Conservation (phyloP, 2,797 vertebrate species). For the Takifugu rubripes region DNA sequence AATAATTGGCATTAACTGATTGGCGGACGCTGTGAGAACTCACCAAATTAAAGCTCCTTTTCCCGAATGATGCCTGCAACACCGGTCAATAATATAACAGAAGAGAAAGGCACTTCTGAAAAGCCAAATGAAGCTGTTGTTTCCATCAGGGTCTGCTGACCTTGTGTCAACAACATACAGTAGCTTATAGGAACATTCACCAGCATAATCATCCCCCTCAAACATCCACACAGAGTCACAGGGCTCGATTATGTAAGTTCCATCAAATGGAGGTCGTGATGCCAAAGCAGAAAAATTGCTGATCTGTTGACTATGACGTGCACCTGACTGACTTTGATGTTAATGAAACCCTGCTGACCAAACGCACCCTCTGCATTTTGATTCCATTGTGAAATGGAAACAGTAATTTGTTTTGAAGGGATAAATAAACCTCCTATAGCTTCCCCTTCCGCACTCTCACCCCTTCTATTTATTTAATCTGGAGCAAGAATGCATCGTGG, state of each 20-base stretch:
- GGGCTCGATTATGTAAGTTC: conserved; percentile 46
- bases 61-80: no score
- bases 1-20: conserved; percentile 2
- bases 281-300: conserved; percentile 55
- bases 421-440: conserved; percentile 3
- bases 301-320: conserved; percentile 41
- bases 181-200: conserved; percentile 7
- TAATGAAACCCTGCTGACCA: conserved; percentile 54
- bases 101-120: no score
- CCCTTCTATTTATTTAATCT: conserved; percentile 8
- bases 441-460: background rate
- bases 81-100: no score
- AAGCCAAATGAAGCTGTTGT: no score
- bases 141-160: no score
- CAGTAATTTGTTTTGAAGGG: conserved; percentile 11
- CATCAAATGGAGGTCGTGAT: conserved; percentile 50
- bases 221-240: conserved; percentile 45
- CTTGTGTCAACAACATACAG: no score
- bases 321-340: conserved; percentile 60
- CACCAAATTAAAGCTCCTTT: no score
- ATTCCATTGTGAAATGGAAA: conserved; percentile 25
- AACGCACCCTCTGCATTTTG: conserved; percentile 16
- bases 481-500: background rate
- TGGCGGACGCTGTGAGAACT: no score
- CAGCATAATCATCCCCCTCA: conserved; percentile 29